Evolutionary conservation across 2,888 invertebrate genomes (phyloP), one percentile per base, ranked within the genome.

Genomic region (Mythimna lalbum): DNA sequence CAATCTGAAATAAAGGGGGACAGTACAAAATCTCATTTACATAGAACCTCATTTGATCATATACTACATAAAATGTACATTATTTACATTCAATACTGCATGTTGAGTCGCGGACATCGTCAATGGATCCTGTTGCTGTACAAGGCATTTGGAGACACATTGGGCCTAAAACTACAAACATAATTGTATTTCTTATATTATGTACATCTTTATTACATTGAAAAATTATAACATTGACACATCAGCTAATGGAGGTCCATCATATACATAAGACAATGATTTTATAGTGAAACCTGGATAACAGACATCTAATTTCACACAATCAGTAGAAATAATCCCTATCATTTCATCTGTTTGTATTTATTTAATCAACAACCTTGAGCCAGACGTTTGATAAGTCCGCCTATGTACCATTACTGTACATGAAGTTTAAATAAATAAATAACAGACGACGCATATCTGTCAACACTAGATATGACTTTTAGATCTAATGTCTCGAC

Each of bases 1-100:
- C 82, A 86, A 86, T 88, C 85, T 83, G 86, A 91, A 91, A 90
- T 87, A 90, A 88, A 89, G 73, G 78, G 17, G 82, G 83, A 88
- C 86, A 84, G 74, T 88, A 86, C 78, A 89, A 90, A 88, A 87
- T 80, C 69, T 79, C 83, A 86, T 89, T 79, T 88, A 88, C 86
- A 84, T 75, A 74, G 71, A 85, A 77, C 71, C 73, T 65, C 78
- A 84, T 84, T 86, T 86, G 86, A 85, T 85, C 80, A 86, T 85
- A 81, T 85, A 86, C 67, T 84, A 84, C 78, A 86, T 61, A 63
- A 31, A 73, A 78, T 84, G 47, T 85, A 87, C 83, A 80, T 73
- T 88, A 90, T 88, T 84, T 86, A 89, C 86, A 88, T 81, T 69
- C 73, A 85, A 86, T 84, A 85, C 86, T 82, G 84, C 72, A 80